phyloP scores from a whole-genome alignment of 2,888 invertebrate species.

The Furcula furcula region DNA sequence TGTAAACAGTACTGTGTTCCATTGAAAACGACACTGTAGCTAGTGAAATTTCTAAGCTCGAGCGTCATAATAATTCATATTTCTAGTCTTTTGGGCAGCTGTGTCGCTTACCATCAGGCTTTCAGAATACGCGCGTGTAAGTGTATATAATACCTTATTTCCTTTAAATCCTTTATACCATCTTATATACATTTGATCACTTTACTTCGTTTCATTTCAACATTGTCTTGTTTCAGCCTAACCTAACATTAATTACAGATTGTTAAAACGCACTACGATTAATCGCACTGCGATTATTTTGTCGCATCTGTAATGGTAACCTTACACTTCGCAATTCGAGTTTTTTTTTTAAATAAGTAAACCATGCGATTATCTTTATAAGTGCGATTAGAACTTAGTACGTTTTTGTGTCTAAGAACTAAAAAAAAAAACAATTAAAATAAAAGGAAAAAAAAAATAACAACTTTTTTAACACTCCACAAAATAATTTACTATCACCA shows the following conservation, averaged over 20 bases:
- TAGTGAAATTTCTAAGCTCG: too few relatives aligned
- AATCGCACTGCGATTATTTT: background rate
- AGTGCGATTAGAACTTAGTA: background rate
- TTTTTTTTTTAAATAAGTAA: background rate
- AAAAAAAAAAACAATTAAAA: constrained; percentile 5
- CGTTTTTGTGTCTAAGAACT: background rate
- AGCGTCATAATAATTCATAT: too few relatives aligned
- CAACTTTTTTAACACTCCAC: constrained; percentile 5
- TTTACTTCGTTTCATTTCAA: constrained; percentile 69
- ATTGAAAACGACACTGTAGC: too few relatives aligned
- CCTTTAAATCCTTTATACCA: constrained; percentile 45
- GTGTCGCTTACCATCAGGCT: too few relatives aligned
- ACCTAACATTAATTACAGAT: constrained; percentile 42
- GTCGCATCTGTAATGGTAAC: background rate
- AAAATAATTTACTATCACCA: constrained; percentile 20
- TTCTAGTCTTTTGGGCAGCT: too few relatives aligned
- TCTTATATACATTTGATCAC: constrained; percentile 67
- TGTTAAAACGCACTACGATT: constrained; percentile 2
- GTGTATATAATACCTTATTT: too few relatives aligned
- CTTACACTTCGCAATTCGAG: too few relatives aligned
- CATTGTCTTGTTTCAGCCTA: constrained; percentile 70
- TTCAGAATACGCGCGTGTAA: too few relatives aligned
- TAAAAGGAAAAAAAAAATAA: constrained; percentile 13
- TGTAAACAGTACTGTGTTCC: too few relatives aligned
- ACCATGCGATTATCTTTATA: background rate